Conservation (phyloP, 2,888 invertebrate species). For the Syrista parreyssii region DNA sequence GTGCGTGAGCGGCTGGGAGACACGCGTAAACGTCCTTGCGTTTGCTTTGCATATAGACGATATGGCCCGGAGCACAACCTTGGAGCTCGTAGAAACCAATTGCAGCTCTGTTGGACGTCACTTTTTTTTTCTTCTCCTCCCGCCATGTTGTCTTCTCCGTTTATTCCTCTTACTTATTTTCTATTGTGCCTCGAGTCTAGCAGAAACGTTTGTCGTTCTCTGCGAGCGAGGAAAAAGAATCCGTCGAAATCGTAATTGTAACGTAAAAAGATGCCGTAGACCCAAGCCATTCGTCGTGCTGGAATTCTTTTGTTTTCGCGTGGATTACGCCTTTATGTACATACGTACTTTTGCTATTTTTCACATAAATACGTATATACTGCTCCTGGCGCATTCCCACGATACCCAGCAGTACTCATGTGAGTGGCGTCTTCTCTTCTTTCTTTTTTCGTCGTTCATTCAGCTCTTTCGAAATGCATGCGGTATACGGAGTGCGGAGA, state of each 20-base stretch:
- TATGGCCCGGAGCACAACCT: slow-evolving; percentile 49
- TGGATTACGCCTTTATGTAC: not conserved
- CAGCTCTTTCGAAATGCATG: not conserved
- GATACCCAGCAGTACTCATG: not conserved
- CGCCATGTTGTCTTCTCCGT: not conserved
- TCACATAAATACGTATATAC: not conserved
- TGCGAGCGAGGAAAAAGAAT: not conserved
- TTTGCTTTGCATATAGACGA: slow-evolving; percentile 54
- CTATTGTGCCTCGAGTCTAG: not conserved
- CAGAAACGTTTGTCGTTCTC: not conserved
- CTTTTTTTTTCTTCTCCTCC: not conserved
- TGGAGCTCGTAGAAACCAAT: slow-evolving; percentile 25
- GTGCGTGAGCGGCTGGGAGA: slow-evolving; percentile 29
- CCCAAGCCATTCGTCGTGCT: not conserved
- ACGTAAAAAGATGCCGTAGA: not conserved
- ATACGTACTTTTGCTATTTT: not conserved
- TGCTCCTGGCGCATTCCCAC: not conserved
- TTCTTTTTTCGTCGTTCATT: not conserved
- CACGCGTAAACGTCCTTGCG: slow-evolving; percentile 52
- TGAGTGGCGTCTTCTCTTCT: not conserved
- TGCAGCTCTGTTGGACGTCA: not conserved
- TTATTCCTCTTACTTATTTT: not conserved
- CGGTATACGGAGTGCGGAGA: not conserved
- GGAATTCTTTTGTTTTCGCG: not conserved
- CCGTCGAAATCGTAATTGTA: not conserved